These are phyloP conservation scores for Apodemia zela DNA, from an alignment of 2,888 invertebrate genomes.

Conservation along the genomic window DNA sequence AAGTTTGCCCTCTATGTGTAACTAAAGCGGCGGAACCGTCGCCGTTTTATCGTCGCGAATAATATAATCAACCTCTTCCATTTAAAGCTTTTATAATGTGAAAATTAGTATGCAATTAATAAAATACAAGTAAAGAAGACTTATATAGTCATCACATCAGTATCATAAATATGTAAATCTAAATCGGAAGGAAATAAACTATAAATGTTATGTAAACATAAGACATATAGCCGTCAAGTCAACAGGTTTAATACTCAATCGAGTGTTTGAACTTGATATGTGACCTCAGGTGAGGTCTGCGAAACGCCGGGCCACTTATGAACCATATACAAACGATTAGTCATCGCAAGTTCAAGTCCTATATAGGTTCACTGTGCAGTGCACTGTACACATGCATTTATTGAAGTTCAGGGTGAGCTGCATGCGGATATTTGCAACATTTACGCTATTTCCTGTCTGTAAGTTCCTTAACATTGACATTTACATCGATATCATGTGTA, in stretches of 20 bases:
- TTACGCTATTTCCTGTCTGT: neutral
- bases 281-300: conserved; percentile 61
- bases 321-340: conserved; percentile 44
- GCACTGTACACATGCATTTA: neutral
- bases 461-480: neutral
- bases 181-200: conserved; percentile 27
- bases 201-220: conserved; percentile 34
- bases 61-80: no score
- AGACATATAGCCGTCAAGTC: conserved; percentile 33
- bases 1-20: no score
- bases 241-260: conserved; percentile 39
- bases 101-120: no score
- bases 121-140: no score
- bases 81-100: no score
- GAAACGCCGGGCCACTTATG: conserved; percentile 48
- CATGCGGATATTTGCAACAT: conserved; percentile 4
- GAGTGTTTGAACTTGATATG: conserved; percentile 69
- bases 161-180: conserved; percentile 12
- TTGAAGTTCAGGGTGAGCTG: conserved; percentile 21
- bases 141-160: neutral
- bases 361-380: neutral
- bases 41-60: no score
- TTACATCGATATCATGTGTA: neutral
- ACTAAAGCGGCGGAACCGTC: no score
- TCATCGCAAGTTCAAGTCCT: conserved; percentile 41